A percentile compares a stretch with the other conserved stretches of the same genome.
Evolutionary conservation across 1,140 invertebrate genomes (phyloP).

Genomic region (Heliconius eleuchia): DNA sequence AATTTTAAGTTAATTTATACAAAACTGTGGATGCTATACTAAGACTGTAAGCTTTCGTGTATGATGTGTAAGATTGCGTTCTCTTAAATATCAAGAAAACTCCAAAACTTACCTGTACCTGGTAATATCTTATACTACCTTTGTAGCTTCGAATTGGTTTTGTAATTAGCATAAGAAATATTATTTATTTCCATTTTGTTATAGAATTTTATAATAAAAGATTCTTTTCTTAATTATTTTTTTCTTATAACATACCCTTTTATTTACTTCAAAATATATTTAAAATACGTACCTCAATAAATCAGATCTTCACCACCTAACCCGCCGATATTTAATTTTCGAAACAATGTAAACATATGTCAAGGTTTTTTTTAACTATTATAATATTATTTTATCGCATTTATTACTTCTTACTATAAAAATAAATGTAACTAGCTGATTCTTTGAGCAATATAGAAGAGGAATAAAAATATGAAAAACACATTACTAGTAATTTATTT

Average conservation of each 20-base stretch:
- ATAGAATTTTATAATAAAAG: slow-evolving; percentile 71
- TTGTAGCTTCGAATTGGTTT: slow-evolving; percentile 64
- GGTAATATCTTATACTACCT: slow-evolving; percentile 55
- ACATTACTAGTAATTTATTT: too few species aligned
- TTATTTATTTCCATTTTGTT: slow-evolving; percentile 77
- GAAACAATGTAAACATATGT: too few species aligned
- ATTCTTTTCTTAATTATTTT: slow-evolving; percentile 13
- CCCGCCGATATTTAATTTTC: too few species aligned
- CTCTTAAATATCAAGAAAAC: slow-evolving; percentile 47
- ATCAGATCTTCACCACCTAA: too few species aligned
- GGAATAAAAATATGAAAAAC: too few species aligned
- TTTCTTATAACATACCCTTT: neutral
- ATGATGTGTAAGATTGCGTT: slow-evolving; percentile 55
- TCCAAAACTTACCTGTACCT: slow-evolving; percentile 46
- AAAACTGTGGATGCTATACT: slow-evolving; percentile 67
- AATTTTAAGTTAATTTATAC: slow-evolving; percentile 73
- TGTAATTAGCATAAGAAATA: slow-evolving; percentile 71
- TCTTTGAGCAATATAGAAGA: too few species aligned
- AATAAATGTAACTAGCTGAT: too few species aligned
- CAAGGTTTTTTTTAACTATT: too few species aligned
- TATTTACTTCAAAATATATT: neutral
- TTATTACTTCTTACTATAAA: too few species aligned
- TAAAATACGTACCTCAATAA: too few species aligned
- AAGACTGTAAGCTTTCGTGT: slow-evolving; percentile 57
- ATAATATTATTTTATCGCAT: too few species aligned